Percentiles rank a stretch among this genome's conserved stretches.
These are phyloP conservation scores for Pitangus sulphuratus DNA, from an alignment of 2,797 vertebrate species.

Conservation along the genomic window DNA sequence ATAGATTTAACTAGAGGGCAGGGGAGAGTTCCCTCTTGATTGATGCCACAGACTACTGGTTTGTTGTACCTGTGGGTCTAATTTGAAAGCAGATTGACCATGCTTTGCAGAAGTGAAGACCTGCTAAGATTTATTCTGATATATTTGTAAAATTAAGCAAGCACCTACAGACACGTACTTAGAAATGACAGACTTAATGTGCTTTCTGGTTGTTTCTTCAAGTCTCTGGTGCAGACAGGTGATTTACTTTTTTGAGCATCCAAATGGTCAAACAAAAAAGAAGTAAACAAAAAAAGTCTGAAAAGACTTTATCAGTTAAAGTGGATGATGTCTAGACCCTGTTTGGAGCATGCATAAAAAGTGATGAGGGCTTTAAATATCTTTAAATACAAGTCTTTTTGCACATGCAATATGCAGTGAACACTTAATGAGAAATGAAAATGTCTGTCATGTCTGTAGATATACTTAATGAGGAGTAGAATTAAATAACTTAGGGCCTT, in stretches of 20 bases:
- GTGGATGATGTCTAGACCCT: not conserved
- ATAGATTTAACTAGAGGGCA: fast-evolving
- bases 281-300: not conserved
- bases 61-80: not conserved
- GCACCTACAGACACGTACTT: fast-evolving
- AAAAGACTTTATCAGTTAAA: not conserved
- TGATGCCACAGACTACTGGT: not conserved
- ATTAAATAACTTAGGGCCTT: not conserved
- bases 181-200: not conserved
- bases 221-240: not conserved
- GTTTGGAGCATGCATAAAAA: not conserved
- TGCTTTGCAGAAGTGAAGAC: not conserved
- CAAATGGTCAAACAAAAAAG: not conserved
- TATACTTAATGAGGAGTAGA: not conserved
- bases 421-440: not conserved
- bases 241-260: not conserved
- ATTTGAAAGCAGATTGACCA: not conserved
- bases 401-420: not conserved
- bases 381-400: not conserved
- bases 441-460: not conserved
- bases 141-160: not conserved
- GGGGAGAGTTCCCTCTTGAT: not conserved
- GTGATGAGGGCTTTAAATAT: not conserved
- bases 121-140: not conserved
- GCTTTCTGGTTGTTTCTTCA: not conserved